Conservation (phyloP, 2,888 invertebrate species). For the Ephialtes manifestator region DNA sequence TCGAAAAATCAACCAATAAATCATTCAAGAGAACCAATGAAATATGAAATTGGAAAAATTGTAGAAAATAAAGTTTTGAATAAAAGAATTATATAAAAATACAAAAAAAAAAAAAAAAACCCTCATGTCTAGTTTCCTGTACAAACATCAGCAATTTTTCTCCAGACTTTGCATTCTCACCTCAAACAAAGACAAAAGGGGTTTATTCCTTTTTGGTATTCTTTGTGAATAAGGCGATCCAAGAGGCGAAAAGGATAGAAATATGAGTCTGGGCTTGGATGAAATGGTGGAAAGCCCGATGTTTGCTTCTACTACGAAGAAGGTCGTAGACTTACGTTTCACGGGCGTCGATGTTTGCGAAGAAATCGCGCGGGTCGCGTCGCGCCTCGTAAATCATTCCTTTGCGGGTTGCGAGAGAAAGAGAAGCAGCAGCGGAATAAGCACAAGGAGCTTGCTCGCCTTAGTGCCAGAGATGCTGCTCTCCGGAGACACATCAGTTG, state of each 20-base stretch:
- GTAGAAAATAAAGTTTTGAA: no score
- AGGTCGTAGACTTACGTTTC: conserved; percentile 25
- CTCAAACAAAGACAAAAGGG: not conserved
- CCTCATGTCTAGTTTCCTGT: no score
- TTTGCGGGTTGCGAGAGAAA: conserved; percentile 49
- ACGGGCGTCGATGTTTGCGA: conserved; percentile 50
- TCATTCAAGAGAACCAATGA: no score
- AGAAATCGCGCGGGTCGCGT: conserved; percentile 60
- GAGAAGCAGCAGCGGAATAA: conserved; percentile 34
- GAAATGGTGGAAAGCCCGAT: conserved; percentile 42
- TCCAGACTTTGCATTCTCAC: not conserved
- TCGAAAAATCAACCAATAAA: no score
- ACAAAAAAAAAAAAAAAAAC: no score
- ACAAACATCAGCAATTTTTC: not conserved
- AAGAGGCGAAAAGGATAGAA: conserved; percentile 26
- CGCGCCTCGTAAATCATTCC: conserved; percentile 68
- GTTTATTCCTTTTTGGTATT: conserved; percentile 3
- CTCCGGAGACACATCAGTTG: conserved; percentile 58
- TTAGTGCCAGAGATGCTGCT: conserved; percentile 34
- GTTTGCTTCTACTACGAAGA: conserved; percentile 31
- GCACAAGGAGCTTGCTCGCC: conserved; percentile 45
- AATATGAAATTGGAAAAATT: no score
- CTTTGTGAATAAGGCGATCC: not conserved
- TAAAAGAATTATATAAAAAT: no score
- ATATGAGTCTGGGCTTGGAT: conserved; percentile 24